These are phyloP conservation scores for Brachystomella parvula DNA, from an alignment of 1,140 invertebrate genomes.

Conservation along the genomic window DNA sequence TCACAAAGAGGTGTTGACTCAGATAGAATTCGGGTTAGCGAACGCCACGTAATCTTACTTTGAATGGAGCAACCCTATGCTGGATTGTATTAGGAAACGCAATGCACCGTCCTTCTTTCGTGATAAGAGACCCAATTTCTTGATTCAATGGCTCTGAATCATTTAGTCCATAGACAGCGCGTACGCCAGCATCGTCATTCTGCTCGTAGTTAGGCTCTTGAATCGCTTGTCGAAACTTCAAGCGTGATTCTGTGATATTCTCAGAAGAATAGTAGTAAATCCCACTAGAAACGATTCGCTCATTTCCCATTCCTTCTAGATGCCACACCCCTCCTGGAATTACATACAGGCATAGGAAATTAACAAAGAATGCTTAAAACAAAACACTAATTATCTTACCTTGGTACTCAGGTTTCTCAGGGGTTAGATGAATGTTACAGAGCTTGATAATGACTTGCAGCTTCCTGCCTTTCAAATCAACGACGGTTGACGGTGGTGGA, in stretches of 20 bases:
- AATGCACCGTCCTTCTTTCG: conserved; percentile 7
- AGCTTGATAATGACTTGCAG: conserved; percentile 20
- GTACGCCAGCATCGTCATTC: neutral
- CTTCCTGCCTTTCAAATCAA: neutral
- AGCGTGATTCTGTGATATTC: conserved; percentile 14
- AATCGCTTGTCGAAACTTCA: conserved; percentile 13
- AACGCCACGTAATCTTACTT: too few species aligned
- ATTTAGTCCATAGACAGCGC: conserved; percentile 1
- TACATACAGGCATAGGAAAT: too few species aligned
- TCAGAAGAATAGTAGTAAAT: conserved; percentile 19
- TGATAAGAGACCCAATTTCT: conserved; percentile 6
- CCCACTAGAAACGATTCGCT: conserved; percentile 12
- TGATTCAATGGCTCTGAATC: conserved; percentile 13
- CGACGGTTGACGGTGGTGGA: neutral
- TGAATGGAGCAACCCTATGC: conserved; percentile 18
- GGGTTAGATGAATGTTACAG: conserved; percentile 18
- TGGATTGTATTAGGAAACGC: conserved; percentile 19
- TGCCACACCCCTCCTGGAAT: conserved; percentile 19
- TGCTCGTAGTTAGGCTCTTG: neutral
- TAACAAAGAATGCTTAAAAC: too few species aligned
- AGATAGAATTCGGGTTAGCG: too few species aligned
- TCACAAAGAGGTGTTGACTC: too few species aligned
- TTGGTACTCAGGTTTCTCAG: conserved; percentile 8
- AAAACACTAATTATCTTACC: too few species aligned
- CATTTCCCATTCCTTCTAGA: conserved; percentile 20